Base-by-base conservation (phyloP, 2,797 vertebrate species). In the Microchirus variegatus region DNA sequence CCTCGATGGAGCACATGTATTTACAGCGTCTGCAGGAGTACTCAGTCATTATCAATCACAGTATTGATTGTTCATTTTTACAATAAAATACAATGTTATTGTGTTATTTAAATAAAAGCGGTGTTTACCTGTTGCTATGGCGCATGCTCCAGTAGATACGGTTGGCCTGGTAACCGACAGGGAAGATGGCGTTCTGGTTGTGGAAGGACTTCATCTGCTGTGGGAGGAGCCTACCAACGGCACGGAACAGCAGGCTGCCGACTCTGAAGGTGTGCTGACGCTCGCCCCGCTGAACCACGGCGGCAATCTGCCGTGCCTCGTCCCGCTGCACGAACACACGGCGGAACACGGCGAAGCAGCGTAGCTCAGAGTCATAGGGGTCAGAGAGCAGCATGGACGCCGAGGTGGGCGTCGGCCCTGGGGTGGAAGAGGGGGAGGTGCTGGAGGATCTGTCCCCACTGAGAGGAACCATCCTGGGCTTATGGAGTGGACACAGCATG, bases 111-210 rank as follows among this genome's bases (percentile, higher is more conserved):
- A n/a, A n/a, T n/a, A n/a, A n/a, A n/a, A n/a, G n/a, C n/a, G n/a
- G n/a, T 14, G 2, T 3, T 50, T 43, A 89, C 90, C 84, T 86
- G 91, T 92, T 95, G 16, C 93, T 92, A 0, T 96, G 91, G 7
- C 98, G 93, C 62, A 92, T 97, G 88, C 98, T 99, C 98, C 98
- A 99, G 87, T 99, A 99, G 43, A 98, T 72, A 41, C 96, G 93
- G 91, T 95, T 97, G 88, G 96, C 94, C 47, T 97, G 95, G 6
- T 96, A 99, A 1, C 97, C 96, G 11, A 96, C 88, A 0, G 98
- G 97, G 72, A 95, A 99, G 77, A 99, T 96, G 13, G 96, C 95
- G 1, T 88, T 73, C 1, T 91, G 47, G 0, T 92, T 95, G 87
- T 99, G 97, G 91, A 99, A 99, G 2, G 87, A 77, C 41, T 81